Percentiles rank a stretch among this genome's conserved stretches.
These are phyloP conservation scores for Lonchura striata DNA, from an alignment of 2,113 vertebrate genomes.

Conservation along the genomic window DNA sequence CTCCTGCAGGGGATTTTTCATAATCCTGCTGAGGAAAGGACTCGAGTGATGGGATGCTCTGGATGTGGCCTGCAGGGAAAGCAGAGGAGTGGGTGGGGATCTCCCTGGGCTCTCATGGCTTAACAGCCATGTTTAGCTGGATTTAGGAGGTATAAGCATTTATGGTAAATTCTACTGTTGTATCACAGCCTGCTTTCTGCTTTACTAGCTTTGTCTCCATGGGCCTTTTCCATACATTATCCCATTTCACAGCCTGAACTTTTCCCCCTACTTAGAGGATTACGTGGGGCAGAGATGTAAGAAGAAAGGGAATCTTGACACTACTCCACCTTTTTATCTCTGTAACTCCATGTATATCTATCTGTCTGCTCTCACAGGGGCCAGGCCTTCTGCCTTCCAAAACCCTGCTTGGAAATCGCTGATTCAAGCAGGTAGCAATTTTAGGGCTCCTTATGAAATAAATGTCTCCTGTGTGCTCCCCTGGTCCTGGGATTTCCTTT, in stretches of 20 bases:
- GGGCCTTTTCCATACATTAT: background rate
- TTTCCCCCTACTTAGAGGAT: slow-evolving; percentile 11
- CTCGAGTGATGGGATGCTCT: slow-evolving; percentile 31
- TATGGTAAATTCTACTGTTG: background rate
- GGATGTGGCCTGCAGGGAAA: slow-evolving; percentile 37
- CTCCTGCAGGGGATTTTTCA: slow-evolving; percentile 55
- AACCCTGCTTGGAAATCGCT: slow-evolving; percentile 41
- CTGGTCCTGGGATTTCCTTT: slow-evolving; percentile 58
- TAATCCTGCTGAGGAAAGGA: slow-evolving; percentile 43
- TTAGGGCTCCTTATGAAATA: slow-evolving; percentile 43
- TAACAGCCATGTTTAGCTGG: background rate
- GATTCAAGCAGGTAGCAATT: slow-evolving; percentile 57
- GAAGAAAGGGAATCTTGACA: background rate
- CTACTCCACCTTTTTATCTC: background rate
- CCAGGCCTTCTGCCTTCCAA: slow-evolving; percentile 17
- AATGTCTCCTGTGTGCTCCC: slow-evolving; percentile 13
- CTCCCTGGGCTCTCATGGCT: background rate
- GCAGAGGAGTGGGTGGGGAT: background rate
- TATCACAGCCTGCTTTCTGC: background rate
- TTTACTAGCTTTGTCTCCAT: background rate
- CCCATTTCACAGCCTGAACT: slow-evolving; percentile 41
- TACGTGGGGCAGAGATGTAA: background rate
- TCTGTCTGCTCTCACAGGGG: background rate
- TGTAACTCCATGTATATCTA: background rate
- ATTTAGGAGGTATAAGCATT: background rate